Evolutionary conservation across 2,888 invertebrate species (phyloP).

Genomic region (Camponotus fellah): DNA sequence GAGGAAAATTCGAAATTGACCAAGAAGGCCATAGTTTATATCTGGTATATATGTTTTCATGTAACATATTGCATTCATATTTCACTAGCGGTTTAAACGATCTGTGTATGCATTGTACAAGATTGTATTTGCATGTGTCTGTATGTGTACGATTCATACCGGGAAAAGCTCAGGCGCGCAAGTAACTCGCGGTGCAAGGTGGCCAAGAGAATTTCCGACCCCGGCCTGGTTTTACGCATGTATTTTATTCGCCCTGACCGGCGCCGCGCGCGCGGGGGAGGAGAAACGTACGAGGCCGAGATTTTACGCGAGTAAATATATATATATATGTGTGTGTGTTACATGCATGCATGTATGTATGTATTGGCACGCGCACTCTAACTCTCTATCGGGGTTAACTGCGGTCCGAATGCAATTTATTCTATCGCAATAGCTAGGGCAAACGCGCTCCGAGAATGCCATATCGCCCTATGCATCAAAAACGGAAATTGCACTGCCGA

Average conservation of each 20-base stretch:
- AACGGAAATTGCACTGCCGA: constrained; percentile 44
- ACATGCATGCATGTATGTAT: not conserved
- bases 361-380: constrained; percentile 45
- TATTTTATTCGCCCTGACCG: constrained; percentile 57
- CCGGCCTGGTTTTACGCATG: constrained; percentile 37
- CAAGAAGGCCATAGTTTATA: constrained; percentile 7
- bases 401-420: constrained; percentile 72
- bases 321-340: not conserved
- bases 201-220: constrained; percentile 20
- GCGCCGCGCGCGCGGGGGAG: not conserved
- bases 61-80: constrained; percentile 44
- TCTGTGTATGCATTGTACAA: not conserved
- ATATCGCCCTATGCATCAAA: constrained; percentile 32
- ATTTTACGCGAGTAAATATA: constrained; percentile 61
- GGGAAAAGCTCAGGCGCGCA: constrained; percentile 30
- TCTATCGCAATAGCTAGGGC: constrained; percentile 62
- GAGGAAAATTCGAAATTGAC: constrained; percentile 18
- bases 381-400: constrained; percentile 72
- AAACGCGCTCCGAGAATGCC: constrained; percentile 31
- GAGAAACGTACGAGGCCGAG: constrained; percentile 3
- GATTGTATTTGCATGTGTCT: not conserved
- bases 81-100: constrained; percentile 38
- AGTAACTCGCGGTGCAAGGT: constrained; percentile 12
- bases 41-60: constrained; percentile 1
- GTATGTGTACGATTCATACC: constrained; percentile 6